A percentile compares a stretch with the other conserved stretches of the same genome.
Evolutionary conservation across 2,113 vertebrate species (phyloP).

Genomic region (Etia nguti): DNA sequence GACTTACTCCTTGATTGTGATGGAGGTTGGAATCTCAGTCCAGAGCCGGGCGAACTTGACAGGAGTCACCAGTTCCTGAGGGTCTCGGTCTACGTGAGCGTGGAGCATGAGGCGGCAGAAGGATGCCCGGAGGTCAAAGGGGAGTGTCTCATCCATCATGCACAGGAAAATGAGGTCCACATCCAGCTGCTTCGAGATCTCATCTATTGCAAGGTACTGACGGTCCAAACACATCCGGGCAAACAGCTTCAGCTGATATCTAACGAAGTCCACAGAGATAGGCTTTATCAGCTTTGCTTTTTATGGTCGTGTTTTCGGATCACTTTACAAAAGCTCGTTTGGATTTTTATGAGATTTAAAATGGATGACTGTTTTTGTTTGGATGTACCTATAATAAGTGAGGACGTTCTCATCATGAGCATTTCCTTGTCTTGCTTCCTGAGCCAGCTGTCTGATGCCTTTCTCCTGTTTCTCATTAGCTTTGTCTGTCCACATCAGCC

Average conservation of each 20-base stretch:
- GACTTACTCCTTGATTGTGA: conserved; percentile 92
- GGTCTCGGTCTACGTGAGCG: conserved; percentile 93
- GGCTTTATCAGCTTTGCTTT: neutral
- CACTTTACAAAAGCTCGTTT: neutral
- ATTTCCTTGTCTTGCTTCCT: conserved; percentile 92
- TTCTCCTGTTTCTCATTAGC: conserved; percentile 87
- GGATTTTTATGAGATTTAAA: neutral
- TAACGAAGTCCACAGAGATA: conserved; percentile 20
- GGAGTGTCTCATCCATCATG: conserved; percentile 95
- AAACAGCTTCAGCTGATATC: conserved; percentile 97
- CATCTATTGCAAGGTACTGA: conserved; percentile 94
- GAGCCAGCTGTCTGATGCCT: conserved; percentile 88
- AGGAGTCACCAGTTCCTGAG: conserved; percentile 92
- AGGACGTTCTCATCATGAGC: conserved; percentile 90
- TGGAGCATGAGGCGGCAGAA: conserved; percentile 99
- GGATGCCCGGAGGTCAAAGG: conserved; percentile 92
- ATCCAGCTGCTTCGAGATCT: conserved; percentile 95
- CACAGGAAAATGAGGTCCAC: conserved; percentile 96
- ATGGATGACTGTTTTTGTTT: fast-evolving
- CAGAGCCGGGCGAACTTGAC: conserved; percentile 96
- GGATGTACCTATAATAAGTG: conserved; percentile 89
- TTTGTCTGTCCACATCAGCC: conserved; percentile 93
- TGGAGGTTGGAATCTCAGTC: conserved; percentile 92
- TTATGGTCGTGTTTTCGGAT: neutral
- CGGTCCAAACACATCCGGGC: conserved; percentile 97